Evolutionary conservation across 1,140 invertebrate genomes (phyloP).

Genomic region (Ericerus pela): DNA sequence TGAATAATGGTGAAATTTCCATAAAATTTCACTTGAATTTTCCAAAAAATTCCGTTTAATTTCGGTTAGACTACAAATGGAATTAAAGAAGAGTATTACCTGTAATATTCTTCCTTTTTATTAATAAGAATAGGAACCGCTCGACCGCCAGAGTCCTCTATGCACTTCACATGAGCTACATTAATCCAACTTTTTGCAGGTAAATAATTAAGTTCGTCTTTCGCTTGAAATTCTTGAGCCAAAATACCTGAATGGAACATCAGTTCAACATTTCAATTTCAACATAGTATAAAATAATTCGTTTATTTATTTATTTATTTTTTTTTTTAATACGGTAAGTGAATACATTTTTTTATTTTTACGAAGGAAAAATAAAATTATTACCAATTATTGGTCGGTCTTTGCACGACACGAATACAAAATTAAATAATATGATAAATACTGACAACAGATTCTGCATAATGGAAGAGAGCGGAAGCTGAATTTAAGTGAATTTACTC

Average conservation of each 20-base stretch:
- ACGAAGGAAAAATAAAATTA: not conserved
- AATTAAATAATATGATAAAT: not conserved
- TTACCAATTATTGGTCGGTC: not conserved
- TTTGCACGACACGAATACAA: not conserved
- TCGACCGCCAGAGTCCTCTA: constrained; percentile 64
- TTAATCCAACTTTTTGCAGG: constrained; percentile 45
- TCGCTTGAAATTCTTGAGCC: not conserved
- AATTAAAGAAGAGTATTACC: constrained; percentile 16
- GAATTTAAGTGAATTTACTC: too few species aligned
- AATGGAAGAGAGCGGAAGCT: too few species aligned
- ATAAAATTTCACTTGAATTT: too few species aligned
- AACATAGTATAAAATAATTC: too few species aligned
- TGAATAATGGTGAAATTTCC: too few species aligned
- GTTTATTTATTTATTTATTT: too few species aligned
- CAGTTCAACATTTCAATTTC: too few species aligned
- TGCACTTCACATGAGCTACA: constrained; percentile 68
- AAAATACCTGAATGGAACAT: constrained; percentile 10
- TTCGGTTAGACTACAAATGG: too few species aligned
- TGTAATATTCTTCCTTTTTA: constrained; percentile 19
- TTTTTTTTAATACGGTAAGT: too few species aligned
- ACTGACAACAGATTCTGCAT: too few species aligned
- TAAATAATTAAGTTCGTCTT: not conserved
- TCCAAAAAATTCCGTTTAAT: too few species aligned
- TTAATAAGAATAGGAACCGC: constrained; percentile 52
- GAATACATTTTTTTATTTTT: not conserved